phyloP scores from a whole-genome alignment of 2,888 invertebrate species.

The Hecatera dysodea region DNA sequence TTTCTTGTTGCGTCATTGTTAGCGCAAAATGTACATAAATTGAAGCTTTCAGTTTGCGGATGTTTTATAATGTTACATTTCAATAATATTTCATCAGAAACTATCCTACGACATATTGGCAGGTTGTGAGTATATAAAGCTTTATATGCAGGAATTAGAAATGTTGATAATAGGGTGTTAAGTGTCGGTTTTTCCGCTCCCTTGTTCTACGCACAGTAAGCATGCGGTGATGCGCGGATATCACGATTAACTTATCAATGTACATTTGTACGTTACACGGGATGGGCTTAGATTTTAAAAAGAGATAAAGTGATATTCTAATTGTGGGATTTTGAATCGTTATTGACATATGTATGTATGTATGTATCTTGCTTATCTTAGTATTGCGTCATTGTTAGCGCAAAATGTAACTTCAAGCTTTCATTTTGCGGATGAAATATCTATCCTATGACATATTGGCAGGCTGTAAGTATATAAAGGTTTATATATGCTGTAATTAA shows the following conservation, averaged over 20 bases:
- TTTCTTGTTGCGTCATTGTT: no score
- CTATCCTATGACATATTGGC: no score
- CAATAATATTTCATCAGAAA: not conserved
- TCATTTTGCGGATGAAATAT: not conserved
- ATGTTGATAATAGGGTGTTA: constrained; percentile 73
- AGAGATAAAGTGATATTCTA: constrained; percentile 20
- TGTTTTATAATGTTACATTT: constrained; percentile 44
- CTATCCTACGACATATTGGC: no score
- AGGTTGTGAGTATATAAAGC: no score
- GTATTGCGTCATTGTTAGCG: not conserved
- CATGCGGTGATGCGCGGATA: constrained; percentile 67
- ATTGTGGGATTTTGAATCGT: no score
- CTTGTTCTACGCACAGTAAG: constrained; percentile 65
- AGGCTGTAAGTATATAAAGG: no score
- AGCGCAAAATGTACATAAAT: no score
- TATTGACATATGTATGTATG: no score
- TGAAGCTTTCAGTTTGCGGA: no score
- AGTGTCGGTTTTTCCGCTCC: constrained; percentile 65
- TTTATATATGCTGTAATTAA: no score
- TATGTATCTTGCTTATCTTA: not conserved
- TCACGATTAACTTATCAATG: constrained; percentile 62
- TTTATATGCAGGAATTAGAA: no score
- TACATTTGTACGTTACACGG: no score
- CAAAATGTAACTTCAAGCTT: not conserved
- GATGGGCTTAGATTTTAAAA: constrained; percentile 48